Conservation (phyloP, 1,140 invertebrate genomes). For the Zophobas morio region DNA sequence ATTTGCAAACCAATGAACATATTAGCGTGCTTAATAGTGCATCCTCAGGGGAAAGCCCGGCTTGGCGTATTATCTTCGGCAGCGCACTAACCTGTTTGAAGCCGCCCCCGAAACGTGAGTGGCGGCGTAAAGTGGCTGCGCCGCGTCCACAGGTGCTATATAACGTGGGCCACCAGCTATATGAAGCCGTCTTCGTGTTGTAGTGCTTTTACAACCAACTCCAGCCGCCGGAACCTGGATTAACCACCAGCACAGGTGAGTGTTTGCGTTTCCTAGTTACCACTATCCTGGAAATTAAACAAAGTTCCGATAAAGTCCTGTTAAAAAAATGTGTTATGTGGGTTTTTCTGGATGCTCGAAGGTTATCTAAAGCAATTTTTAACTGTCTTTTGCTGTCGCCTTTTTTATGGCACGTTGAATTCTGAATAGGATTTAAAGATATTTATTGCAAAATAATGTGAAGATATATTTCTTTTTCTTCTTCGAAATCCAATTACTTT, state of each 20-base stretch:
- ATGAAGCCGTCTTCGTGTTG: constrained; percentile 43
- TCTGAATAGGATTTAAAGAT: too few relatives aligned
- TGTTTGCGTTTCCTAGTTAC: neutral
- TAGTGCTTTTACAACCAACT: constrained; percentile 29
- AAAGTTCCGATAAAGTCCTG: too few relatives aligned
- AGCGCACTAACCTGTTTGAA: constrained; percentile 38
- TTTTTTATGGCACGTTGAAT: too few relatives aligned
- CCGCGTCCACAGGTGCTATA: constrained; percentile 47
- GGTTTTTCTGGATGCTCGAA: too few relatives aligned
- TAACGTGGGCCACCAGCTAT: constrained; percentile 45
- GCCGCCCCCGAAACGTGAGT: constrained; percentile 39
- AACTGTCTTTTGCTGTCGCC: too few relatives aligned
- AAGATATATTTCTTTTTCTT: too few relatives aligned
- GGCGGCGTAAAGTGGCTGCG: constrained; percentile 47
- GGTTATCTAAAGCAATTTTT: too few relatives aligned
- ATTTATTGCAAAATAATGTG: too few relatives aligned
- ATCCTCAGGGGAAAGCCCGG: constrained; percentile 23
- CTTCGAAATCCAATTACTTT: too few relatives aligned
- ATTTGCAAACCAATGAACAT: neutral
- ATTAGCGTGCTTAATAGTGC: neutral
- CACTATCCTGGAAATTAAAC: constrained; percentile 4
- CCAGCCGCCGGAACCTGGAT: constrained; percentile 39
- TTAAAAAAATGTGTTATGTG: too few relatives aligned
- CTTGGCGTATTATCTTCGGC: constrained; percentile 15
- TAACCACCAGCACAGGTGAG: constrained; percentile 39